Base-by-base conservation (phyloP, 2,797 vertebrate species). In the Neopelma chrysocephalum region DNA sequence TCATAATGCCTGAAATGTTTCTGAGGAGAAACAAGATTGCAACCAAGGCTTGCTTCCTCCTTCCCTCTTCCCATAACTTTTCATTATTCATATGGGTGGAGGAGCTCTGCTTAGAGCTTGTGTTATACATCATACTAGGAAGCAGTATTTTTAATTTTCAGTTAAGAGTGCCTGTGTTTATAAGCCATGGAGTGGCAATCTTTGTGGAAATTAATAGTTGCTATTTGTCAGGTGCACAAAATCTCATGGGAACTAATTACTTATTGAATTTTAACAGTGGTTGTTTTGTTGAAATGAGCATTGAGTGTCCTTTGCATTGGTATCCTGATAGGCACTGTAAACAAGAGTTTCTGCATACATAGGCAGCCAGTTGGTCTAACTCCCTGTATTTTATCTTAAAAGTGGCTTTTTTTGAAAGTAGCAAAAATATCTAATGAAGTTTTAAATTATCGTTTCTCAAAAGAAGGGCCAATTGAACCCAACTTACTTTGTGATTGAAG, bases 1-100 rank as follows among this genome's bases (percentile, higher is more conserved):
- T 97, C 68, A 56, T 76, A 95, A 90, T 17, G 31, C 58, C 70
- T 87, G 32, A 64, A 82, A 71, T 82, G 42, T 87, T 91, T 96
- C 86, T 92, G 62, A 88, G 61, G 77, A 89, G 92, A 94, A 96
- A 84, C 38, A 64, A 78, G 62, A 72, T 64, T 94, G n/a, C 58
- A 77, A 93, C 75, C 71, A 91, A 87, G 54, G 31, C 34, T 54
- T 58, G 22, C 56, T 13, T 60, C 51, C 65, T 58, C 25, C 22
- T 43, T 47, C 15, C 10, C 9, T 48, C 58, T 8, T 70, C 29
- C 75, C 43, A 9, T 17, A 22, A 42, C 38, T 65, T 34, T 53
- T 77, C 64, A 34, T 70, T 83, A 61, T 58, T 75, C 5, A 1
- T 14, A 31, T 40, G 62, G 23, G 21, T 56, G 58, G 69, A 76